Conservation (phyloP, 1,140 invertebrate species). For the Heliconius eleuchia region DNA sequence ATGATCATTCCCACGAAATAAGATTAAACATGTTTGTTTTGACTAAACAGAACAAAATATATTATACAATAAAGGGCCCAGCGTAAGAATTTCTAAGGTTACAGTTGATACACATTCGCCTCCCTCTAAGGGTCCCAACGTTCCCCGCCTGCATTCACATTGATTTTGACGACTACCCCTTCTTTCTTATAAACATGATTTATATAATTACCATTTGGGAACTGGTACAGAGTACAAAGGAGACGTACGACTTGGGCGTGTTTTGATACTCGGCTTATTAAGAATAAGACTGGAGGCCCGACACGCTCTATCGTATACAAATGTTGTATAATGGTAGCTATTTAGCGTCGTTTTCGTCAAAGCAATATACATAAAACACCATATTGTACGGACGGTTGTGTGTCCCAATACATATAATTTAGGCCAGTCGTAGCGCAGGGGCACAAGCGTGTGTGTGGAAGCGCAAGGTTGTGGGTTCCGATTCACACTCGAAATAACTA, state of each 20-base stretch:
- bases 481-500: too few species aligned
- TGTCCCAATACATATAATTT: too few species aligned
- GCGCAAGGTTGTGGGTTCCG: too few species aligned
- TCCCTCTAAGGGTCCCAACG: neutral
- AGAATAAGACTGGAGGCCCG: neutral
- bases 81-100: neutral
- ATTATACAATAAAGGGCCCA: neutral
- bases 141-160: neutral
- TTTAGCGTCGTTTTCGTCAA: neutral
- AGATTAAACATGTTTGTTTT: slow-evolving; percentile 13
- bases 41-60: slow-evolving; percentile 4
- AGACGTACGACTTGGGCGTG: slow-evolving; percentile 2
- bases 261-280: slow-evolving; percentile 1
- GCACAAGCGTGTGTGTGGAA: too few species aligned
- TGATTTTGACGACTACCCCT: slow-evolving; percentile 4
- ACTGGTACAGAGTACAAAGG: neutral
- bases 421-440: too few species aligned
- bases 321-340: neutral
- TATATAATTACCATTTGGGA: slow-evolving; percentile 12
- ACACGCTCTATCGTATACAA: neutral
- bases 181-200: slow-evolving; percentile 10
- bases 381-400: too few species aligned
- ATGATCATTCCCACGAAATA: slow-evolving; percentile 1
- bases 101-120: neutral
- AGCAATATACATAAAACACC: neutral